These are phyloP conservation scores for Omphaloscelis lunosa DNA, from an alignment of 2,888 invertebrate genomes.

Conservation along the genomic window DNA sequence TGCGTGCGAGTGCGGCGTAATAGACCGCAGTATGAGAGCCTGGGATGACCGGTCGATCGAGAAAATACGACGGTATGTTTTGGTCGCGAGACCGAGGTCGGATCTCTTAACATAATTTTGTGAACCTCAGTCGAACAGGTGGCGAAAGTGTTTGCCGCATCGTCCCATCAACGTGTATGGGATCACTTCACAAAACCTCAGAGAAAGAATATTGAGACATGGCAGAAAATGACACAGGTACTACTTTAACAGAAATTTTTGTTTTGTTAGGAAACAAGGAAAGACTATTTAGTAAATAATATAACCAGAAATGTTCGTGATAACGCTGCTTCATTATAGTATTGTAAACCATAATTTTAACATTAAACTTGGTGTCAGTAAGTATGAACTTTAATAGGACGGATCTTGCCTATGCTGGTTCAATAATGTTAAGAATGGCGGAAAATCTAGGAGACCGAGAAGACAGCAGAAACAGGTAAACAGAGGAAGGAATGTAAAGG, in stretches of 20 bases:
- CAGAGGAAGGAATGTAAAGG: slow-evolving; percentile 7
- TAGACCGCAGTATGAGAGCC: slow-evolving; percentile 69
- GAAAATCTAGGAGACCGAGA: slow-evolving; percentile 61
- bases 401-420: slow-evolving; percentile 12
- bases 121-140: slow-evolving; percentile 98
- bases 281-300: slow-evolving; percentile 8
- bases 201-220: slow-evolving; percentile 99
- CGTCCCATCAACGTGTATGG: slow-evolving; percentile 99
- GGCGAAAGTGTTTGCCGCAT: slow-evolving; percentile 98
- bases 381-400: slow-evolving; percentile 41
- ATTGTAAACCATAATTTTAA: slow-evolving; percentile 19
- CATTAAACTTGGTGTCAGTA: slow-evolving; percentile 39
- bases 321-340: slow-evolving; percentile 27
- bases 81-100: slow-evolving; percentile 75
- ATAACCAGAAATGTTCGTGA: slow-evolving; percentile 33
- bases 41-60: slow-evolving; percentile 80
- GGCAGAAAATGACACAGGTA: slow-evolving; percentile 99
- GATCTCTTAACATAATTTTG: slow-evolving; percentile 86
- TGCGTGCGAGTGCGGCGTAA: slow-evolving; percentile 60
- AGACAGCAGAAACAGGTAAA: slow-evolving; percentile 70
- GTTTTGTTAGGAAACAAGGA: slow-evolving; percentile 48
- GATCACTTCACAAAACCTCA: slow-evolving; percentile 99
- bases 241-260: slow-evolving; percentile 61
- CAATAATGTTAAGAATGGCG: slow-evolving; percentile 52
- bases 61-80: slow-evolving; percentile 84